Evolutionary conservation across 2,888 invertebrate species (phyloP).

Genomic region (Drosophila maculinotata): DNA sequence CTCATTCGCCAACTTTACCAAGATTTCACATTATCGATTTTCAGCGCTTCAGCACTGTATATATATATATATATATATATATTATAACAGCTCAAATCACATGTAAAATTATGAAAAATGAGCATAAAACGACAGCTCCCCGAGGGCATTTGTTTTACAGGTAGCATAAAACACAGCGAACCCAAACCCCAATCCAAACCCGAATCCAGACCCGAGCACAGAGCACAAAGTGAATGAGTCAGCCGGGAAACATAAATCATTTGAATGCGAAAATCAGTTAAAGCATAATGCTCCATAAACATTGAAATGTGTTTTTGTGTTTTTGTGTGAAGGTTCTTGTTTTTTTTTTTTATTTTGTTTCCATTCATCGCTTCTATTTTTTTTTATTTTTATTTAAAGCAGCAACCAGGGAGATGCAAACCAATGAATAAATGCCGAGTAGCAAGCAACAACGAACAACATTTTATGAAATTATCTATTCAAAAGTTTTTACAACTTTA

Average conservation of each 20-base stretch:
- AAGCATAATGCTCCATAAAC: conserved; percentile 65
- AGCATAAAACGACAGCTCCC: conserved; percentile 51
- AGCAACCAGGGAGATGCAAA: conserved; percentile 30
- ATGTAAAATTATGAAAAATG: conserved; percentile 78
- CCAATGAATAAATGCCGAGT: conserved; percentile 26
- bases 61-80: neutral
- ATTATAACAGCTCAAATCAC: conserved; percentile 56
- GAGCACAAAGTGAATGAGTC: conserved; percentile 66
- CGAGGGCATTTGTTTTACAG: conserved; percentile 44
- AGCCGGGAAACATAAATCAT: conserved; percentile 76
- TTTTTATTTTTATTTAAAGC: conserved; percentile 22
- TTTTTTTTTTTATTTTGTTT: neutral
- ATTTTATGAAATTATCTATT: conserved; percentile 18
- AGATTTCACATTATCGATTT: conserved; percentile 68
- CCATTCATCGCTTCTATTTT: neutral
- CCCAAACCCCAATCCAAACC: conserved; percentile 1
- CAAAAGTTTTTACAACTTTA: conserved; percentile 11
- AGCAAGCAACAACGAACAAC: conserved; percentile 1
- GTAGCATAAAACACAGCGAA: conserved; percentile 9
- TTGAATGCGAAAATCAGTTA: conserved; percentile 77
- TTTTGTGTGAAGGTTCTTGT: too few species aligned
- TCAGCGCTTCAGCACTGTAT: neutral
- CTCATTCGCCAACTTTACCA: conserved; percentile 44
- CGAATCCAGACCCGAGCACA: too few species aligned
- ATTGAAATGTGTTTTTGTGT: conserved; percentile 35